Percentiles rank a stretch among this genome's conserved stretches.
Evolutionary conservation across 2,888 invertebrate species (phyloP).

Genomic region (Andrena trimmerana): DNA sequence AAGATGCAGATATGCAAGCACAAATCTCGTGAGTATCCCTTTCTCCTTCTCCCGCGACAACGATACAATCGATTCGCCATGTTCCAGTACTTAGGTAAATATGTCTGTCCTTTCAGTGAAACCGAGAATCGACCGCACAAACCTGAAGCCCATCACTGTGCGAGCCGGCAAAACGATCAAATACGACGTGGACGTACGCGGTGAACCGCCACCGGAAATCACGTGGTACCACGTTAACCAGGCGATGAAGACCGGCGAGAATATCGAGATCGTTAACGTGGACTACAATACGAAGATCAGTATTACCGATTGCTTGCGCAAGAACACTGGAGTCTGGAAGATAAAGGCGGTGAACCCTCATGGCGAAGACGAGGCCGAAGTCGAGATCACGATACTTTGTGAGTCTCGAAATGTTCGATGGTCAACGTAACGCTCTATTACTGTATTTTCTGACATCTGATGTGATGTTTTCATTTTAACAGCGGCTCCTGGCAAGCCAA

Average conservation of each 20-base stretch:
- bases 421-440: background rate
- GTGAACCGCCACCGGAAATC: slow-evolving; percentile 97
- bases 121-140: slow-evolving; percentile 98
- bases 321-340: slow-evolving; percentile 96
- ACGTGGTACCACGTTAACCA: slow-evolving; percentile 95
- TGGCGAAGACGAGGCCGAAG: slow-evolving; percentile 96
- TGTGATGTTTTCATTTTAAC: background rate
- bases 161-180: slow-evolving; percentile 96
- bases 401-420: slow-evolving; percentile 74
- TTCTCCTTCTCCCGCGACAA: background rate
- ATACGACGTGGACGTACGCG: slow-evolving; percentile 96
- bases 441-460: background rate
- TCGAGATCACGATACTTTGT: slow-evolving; percentile 96
- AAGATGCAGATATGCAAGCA: slow-evolving; percentile 95
- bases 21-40: slow-evolving; percentile 90
- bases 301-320: slow-evolving; percentile 91
- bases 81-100: background rate
- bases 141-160: slow-evolving; percentile 94
- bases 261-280: slow-evolving; percentile 92
- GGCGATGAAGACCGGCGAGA: slow-evolving; percentile 90
- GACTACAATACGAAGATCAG: slow-evolving; percentile 96
- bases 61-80: background rate
- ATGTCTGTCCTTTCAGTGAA: slow-evolving; percentile 89
- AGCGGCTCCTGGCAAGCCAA: slow-evolving; percentile 94
- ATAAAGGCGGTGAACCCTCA: slow-evolving; percentile 96